phyloP scores from a whole-genome alignment of 2,113 vertebrate species.

The Prunella fulvescens region DNA sequence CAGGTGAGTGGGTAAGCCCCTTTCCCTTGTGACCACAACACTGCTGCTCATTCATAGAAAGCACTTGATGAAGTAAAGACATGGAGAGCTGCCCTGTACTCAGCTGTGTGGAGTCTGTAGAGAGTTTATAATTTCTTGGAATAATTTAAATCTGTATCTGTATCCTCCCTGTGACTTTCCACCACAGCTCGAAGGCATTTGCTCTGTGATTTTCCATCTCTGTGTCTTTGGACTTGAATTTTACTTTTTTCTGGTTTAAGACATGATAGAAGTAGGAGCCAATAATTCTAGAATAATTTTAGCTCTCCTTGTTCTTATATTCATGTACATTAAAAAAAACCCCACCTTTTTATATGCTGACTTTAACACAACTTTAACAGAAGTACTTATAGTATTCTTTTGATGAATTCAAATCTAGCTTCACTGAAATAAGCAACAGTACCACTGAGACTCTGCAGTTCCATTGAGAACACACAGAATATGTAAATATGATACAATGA shows the following conservation, averaged over 20 bases:
- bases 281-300: neutral
- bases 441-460: neutral
- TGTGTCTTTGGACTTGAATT: neutral
- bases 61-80: neutral
- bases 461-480: neutral
- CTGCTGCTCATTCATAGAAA: neutral
- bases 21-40: neutral
- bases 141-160: neutral
- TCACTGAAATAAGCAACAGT: neutral
- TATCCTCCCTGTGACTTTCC: neutral
- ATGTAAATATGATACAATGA: neutral
- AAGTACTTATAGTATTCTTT: neutral
- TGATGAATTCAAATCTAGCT: neutral
- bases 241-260: neutral
- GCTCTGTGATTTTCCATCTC: neutral
- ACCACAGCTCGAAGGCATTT: neutral
- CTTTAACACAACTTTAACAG: neutral
- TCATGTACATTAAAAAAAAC: too few species aligned
- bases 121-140: neutral
- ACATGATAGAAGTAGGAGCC: neutral
- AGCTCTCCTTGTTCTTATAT: neutral
- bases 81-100: neutral
- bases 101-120: neutral
- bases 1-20: neutral
- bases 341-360: neutral